Conservation (phyloP, 2,113 vertebrate genomes). For the Oreochromis tanganicae region DNA sequence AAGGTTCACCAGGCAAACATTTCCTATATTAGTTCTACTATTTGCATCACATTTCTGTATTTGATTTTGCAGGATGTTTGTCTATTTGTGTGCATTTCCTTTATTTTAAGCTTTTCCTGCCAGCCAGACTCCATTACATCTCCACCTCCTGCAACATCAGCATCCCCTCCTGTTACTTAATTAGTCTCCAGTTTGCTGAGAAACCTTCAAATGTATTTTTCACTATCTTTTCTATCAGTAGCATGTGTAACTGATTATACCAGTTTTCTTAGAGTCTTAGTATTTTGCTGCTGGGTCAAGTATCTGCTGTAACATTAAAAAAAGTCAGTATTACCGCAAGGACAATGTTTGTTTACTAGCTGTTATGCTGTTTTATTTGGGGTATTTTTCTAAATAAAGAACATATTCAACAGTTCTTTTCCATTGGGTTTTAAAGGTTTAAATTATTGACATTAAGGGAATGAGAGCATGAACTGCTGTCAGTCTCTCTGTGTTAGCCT, state of each 20-base stretch:
- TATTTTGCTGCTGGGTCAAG: neutral
- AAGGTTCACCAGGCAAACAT: neutral
- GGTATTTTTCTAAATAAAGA: neutral
- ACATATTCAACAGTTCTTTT: neutral
- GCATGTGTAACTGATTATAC: neutral
- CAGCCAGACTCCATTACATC: neutral
- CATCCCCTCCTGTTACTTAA: neutral
- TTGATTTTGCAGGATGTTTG: neutral
- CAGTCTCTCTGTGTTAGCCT: neutral
- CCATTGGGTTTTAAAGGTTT: neutral
- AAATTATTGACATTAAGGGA: neutral
- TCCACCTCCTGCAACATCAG: neutral
- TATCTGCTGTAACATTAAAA: neutral
- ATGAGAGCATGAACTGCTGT: neutral
- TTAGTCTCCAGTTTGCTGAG: neutral
- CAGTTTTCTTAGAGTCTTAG: neutral
- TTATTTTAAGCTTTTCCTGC: neutral
- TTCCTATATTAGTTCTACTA: neutral
- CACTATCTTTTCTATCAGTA: neutral
- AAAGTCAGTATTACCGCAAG: neutral
- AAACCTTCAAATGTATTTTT: neutral
- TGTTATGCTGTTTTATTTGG: neutral
- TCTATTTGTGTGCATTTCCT: neutral
- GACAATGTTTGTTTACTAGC: neutral
- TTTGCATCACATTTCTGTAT: neutral